Evolutionary conservation across 2,797 vertebrate genomes (phyloP).

Genomic region (Takifugu rubripes): DNA sequence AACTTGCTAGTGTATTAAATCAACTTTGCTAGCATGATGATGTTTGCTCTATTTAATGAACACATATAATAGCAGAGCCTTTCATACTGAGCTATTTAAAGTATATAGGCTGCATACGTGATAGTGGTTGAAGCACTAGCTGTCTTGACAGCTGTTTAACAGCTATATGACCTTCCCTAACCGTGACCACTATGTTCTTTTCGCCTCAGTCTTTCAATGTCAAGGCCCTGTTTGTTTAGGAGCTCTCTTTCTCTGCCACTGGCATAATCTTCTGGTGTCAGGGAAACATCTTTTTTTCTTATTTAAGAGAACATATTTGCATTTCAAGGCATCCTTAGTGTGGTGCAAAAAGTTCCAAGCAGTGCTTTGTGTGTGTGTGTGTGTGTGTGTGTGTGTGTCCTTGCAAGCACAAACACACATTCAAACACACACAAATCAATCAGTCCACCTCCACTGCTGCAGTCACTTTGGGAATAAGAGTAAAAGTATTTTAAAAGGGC

Average conservation of each 20-base stretch:
- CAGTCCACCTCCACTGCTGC: conserved; percentile 9
- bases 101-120: no score
- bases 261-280: conserved; percentile 11
- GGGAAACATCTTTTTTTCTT: neutral
- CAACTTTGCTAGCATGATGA: no score
- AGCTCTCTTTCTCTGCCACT: neutral
- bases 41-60: neutral
- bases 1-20: no score
- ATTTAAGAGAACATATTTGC: conserved; percentile 20
- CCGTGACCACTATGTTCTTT: neutral
- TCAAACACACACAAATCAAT: conserved; percentile 26
- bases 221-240: conserved; percentile 6
- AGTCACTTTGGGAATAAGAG: conserved; percentile 6
- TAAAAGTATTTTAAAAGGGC: conserved; percentile 12
- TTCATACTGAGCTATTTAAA: no score
- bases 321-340: conserved; percentile 34
- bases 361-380: conserved; percentile 24
- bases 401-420: neutral
- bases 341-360: neutral
- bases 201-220: conserved; percentile 3
- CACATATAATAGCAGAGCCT: neutral
- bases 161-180: neutral
- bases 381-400: conserved; percentile 6
- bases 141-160: no score
- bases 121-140: no score